Evolutionary conservation across 2,797 vertebrate genomes (phyloP).

Genomic region (Nothura maculosa): DNA sequence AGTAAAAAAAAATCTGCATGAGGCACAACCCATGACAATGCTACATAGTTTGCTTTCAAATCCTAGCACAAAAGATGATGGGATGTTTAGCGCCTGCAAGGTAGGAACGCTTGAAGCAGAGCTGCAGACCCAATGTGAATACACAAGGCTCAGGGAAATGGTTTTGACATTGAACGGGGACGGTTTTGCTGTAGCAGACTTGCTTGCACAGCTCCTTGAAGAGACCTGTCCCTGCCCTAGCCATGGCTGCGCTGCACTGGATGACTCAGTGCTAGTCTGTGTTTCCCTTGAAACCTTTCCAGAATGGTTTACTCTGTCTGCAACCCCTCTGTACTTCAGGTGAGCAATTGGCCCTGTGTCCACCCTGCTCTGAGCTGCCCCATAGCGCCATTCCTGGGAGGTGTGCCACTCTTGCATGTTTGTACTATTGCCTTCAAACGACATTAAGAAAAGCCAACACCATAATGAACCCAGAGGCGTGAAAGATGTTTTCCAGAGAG

Average conservation of each 20-base stretch:
- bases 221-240: background rate
- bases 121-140: background rate
- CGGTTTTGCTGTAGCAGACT: background rate
- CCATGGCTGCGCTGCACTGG: accelerated
- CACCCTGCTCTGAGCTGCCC: background rate
- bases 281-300: background rate
- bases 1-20: background rate
- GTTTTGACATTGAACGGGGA: accelerated
- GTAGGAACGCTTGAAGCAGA: accelerated
- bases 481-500: background rate
- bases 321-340: accelerated
- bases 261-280: background rate
- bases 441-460: background rate
- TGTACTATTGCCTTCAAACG: accelerated
- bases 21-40: background rate
- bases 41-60: background rate
- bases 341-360: background rate
- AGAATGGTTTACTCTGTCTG: background rate
- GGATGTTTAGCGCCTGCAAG: background rate
- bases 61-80: background rate
- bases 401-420: accelerated
- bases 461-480: accelerated
- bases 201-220: background rate
- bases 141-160: accelerated
- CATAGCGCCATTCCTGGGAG: background rate